These are phyloP conservation scores for Toxostoma redivivum DNA, from an alignment of 2,113 vertebrate genomes.

Conservation along the genomic window DNA sequence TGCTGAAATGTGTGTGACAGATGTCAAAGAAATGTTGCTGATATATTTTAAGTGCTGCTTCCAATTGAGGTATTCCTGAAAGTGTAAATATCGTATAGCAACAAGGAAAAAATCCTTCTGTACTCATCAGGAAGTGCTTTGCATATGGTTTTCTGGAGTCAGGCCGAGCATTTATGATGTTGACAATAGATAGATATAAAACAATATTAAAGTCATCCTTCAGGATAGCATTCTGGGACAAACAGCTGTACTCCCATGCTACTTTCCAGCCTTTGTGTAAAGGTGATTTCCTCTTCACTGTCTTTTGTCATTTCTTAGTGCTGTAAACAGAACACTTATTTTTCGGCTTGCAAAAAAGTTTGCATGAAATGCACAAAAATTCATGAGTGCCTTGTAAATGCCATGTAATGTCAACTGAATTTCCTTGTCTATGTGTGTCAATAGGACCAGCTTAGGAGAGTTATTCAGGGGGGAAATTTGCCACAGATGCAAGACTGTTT, in stretches of 20 bases:
- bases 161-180: not conserved
- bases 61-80: not conserved
- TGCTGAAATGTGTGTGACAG: slow-evolving; percentile 47
- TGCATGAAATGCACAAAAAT: not conserved
- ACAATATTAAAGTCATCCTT: not conserved
- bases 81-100: slow-evolving; percentile 22
- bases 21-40: slow-evolving; percentile 50
- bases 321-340: not conserved
- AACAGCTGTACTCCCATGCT: not conserved
- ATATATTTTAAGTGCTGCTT: slow-evolving; percentile 35
- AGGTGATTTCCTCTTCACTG: not conserved
- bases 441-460: not conserved
- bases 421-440: not conserved
- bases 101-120: not conserved
- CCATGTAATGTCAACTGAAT: rapidly evolving
- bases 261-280: not conserved
- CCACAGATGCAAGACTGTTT: not conserved
- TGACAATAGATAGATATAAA: not conserved
- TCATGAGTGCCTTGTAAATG: not conserved
- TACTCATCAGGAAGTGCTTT: not conserved
- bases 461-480: not conserved
- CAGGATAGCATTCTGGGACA: not conserved
- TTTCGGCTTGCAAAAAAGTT: not conserved
- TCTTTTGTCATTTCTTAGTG: not conserved
- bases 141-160: not conserved